Percentiles rank a stretch among this genome's conserved stretches.
These are phyloP conservation scores for Ariolimax columbianus DNA, from an alignment of 2,888 invertebrate genomes.

Conservation along the genomic window DNA sequence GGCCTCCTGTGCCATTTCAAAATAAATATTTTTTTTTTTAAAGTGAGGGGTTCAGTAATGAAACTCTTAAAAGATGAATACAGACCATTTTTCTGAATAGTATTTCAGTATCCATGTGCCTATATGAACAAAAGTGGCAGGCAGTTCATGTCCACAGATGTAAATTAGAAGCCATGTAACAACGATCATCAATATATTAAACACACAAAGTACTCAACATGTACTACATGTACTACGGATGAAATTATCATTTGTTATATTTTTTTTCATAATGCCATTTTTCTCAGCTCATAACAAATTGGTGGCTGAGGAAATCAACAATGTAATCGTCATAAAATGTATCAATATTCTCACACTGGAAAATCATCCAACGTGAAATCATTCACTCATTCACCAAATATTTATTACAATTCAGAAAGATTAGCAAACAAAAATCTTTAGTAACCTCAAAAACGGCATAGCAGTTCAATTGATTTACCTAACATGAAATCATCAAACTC, in stretches of 20 bases:
- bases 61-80: neutral
- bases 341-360: neutral
- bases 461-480: neutral
- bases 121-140: neutral
- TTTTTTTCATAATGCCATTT: conserved; percentile 2
- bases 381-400: neutral
- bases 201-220: neutral
- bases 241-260: neutral
- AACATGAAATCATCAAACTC: neutral
- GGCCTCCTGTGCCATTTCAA: neutral
- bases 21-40: neutral
- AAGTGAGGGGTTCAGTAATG: neutral
- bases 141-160: neutral
- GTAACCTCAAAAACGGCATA: neutral
- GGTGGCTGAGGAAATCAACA: conserved; percentile 20
- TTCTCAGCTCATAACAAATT: conserved; percentile 19
- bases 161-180: neutral
- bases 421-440: too few species aligned
- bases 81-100: neutral
- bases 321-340: neutral
- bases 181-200: neutral
- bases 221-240: neutral
- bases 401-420: neutral
- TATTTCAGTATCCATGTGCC: neutral
- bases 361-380: neutral